Evolutionary conservation across 2,888 invertebrate species (phyloP), one percentile per base, ranked within the genome.

Genomic region (Lasioglossum vierecki): DNA sequence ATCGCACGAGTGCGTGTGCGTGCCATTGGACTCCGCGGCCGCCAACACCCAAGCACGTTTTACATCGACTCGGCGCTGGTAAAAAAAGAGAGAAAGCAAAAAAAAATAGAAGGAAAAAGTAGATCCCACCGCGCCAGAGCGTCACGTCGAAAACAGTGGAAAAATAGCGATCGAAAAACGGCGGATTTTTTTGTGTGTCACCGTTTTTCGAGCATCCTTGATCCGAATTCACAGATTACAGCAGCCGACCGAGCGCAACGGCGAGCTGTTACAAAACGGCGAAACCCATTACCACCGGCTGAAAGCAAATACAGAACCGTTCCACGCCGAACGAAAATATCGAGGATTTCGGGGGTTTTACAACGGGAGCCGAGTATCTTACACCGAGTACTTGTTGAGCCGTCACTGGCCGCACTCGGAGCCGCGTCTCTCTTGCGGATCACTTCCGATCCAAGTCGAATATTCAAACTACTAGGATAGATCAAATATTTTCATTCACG

Each of bases 1-100:
- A 80, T 77, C 66, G 79, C 79, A 73, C 35, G 80, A 80, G 72
- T 66, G 18, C 75, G 71, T 68, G 71, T 68, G 63, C 76, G 71
- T 76, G 22, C 72, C 68, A 66, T 82, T 70, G 82, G 78, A 88
- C 84, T 88, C 72, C n/a, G 39, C 74, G 73, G 13, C 39, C 71
- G 60, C 39, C 76, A 74, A 79, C 74, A 68, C 49, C 57, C 68
- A 72, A 78, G 77, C 84, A 72, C 78, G 71, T 71, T 77, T 84
- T 76, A 78, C 84, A 77, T 74, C 75, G 66, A 72, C 66, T 74
- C 46, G 57, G 41, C 39, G 44, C 57, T 77, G 39, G 73, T 44
- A 2, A 30, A n/a, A 39, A n/a, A 6, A 30, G 15, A 63, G 15
- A 30, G 0, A 63, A 3, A 66, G 8, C 3, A 15, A 6, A 18